A percentile compares a stretch with the other conserved stretches of the same genome.
phyloP scores from a whole-genome alignment of 1,140 invertebrate species.

The Callitettix versicolor region DNA sequence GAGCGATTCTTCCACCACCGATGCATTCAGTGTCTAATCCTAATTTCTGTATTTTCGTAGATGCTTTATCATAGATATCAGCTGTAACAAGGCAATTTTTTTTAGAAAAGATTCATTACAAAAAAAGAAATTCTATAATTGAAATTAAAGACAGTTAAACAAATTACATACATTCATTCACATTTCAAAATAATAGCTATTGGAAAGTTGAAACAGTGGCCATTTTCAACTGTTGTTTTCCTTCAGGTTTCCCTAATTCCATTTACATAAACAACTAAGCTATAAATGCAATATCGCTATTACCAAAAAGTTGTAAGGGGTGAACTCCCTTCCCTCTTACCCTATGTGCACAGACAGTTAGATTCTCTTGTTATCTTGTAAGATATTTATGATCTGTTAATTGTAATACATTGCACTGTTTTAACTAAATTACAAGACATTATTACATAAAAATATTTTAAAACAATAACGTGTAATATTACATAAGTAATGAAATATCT shows the following conservation, averaged over 20 bases:
- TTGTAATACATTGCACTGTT: no score
- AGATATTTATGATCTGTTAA: no score
- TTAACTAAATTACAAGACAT: no score
- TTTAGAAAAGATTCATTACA: not conserved
- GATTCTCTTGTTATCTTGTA: no score
- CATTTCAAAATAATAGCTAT: not conserved
- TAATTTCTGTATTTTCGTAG: conserved; percentile 31
- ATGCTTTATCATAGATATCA: conserved; percentile 52
- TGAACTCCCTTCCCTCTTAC: no score
- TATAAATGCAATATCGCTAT: not conserved
- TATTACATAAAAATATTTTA: no score
- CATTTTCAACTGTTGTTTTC: no score
- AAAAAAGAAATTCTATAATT: not conserved
- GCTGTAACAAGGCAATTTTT: conserved; percentile 31
- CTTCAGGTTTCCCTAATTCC: no score
- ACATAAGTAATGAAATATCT: no score
- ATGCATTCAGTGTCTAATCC: conserved; percentile 58
- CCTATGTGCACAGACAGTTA: no score
- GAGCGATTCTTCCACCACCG: conserved; percentile 76
- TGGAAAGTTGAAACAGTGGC: not conserved
- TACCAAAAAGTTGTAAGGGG: not conserved
- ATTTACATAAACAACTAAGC: no score
- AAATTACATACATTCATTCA: not conserved
- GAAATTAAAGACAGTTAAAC: not conserved
- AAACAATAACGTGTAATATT: no score